Evolutionary conservation across 1,140 invertebrate genomes (phyloP).

Genomic region (Arctopsyche grandis): DNA sequence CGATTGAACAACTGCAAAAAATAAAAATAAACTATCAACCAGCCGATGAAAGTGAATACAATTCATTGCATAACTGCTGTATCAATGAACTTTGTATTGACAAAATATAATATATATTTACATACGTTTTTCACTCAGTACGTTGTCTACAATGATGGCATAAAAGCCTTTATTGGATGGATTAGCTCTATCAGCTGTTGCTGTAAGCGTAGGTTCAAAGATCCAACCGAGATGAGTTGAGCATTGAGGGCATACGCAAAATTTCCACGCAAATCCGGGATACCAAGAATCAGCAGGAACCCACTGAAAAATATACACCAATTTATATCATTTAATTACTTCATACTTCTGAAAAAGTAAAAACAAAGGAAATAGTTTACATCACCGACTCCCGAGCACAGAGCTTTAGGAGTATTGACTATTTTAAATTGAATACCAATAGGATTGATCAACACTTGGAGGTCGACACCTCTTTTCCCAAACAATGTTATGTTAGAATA

Average conservation of each 20-base stretch:
- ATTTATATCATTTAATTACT: slow-evolving; percentile 3
- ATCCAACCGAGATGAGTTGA: slow-evolving; percentile 65
- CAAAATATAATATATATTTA: slow-evolving; percentile 39
- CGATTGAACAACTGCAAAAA: slow-evolving; percentile 58
- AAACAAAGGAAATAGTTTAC: slow-evolving; percentile 57
- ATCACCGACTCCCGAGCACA: slow-evolving; percentile 63
- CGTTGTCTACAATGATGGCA: slow-evolving; percentile 62
- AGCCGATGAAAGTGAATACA: neutral
- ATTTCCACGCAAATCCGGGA: slow-evolving; percentile 63
- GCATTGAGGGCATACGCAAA: slow-evolving; percentile 64
- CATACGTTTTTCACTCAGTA: slow-evolving; percentile 65
- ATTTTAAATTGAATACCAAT: slow-evolving; percentile 65
- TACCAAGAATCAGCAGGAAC: slow-evolving; percentile 65
- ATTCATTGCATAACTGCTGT: neutral
- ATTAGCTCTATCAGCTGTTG: slow-evolving; percentile 46
- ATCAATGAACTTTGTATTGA: neutral
- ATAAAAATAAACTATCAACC: slow-evolving; percentile 22
- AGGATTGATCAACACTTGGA: slow-evolving; percentile 66
- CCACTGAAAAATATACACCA: slow-evolving; percentile 57
- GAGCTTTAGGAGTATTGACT: slow-evolving; percentile 63
- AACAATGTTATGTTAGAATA: slow-evolving; percentile 64
- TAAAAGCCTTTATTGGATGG: slow-evolving; percentile 59
- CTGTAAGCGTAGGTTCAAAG: slow-evolving; percentile 58
- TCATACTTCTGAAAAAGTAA: neutral
- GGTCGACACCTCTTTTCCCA: slow-evolving; percentile 62